Base-by-base conservation (phyloP, 2,113 vertebrate genomes). In the Mormyrus iriodes region DNA sequence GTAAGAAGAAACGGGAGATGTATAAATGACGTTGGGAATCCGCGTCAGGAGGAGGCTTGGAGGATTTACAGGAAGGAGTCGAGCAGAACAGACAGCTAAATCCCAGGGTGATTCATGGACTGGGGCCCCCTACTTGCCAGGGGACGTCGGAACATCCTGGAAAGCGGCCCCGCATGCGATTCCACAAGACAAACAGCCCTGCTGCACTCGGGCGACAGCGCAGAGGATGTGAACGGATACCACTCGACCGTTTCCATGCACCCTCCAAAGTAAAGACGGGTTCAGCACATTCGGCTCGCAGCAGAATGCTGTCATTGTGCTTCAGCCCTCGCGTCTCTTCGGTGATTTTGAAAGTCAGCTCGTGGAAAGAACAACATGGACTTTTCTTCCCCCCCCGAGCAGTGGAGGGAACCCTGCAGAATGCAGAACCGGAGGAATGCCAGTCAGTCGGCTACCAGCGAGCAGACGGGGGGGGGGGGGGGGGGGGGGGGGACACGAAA, bases 361-460 rank as follows among this genome's bases (percentile, higher is more conserved):
- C 88, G 55, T 89, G 88, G 91, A 88, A 89, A 90, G 88, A 92
- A 90, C 87, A 92, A 91, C 88, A 88, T 88, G 44, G 83, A 90
- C 82, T 83, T 27, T 73, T 48, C 65, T 49, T 86, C n/a, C 27
- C 21, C 39, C 48, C 44, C 58, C 73, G 65, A 17, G 55, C 17
- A 10, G 52, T 5, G n/a, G 35, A 31, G 58, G 24, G 21, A 6
- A 49, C 35, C 61, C 53, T 44, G 35, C 39, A 87, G n/a, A n/a
- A 58, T 58, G 55, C 55, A 58, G 10, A 24, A 58, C 44, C 84
- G 6, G 48, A 55, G 51, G 85, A 86, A 86, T 85, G 39, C 58
- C 27, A 21, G 58, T 88, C 61, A 49, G 88, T 79, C 15, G 61
- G 55, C 61, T 9, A 46, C 21, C 44, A 88, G 61, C 65, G 55